These are phyloP conservation scores for Henricia sp. DNA, from an alignment of 53 echinoderm and acorn worm genomes.

Conservation along the genomic window DNA sequence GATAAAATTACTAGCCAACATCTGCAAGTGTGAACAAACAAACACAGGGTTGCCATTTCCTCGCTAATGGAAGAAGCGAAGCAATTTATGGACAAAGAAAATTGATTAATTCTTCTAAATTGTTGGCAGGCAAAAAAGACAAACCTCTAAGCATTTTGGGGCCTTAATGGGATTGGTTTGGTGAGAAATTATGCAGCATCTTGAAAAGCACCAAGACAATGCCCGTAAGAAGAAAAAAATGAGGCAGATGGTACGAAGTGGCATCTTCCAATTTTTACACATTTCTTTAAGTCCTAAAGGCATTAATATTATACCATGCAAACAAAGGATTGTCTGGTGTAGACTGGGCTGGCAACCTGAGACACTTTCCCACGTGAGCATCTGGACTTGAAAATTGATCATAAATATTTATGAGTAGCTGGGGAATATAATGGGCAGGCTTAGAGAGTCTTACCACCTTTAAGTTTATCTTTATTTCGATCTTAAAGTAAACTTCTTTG, in stretches of 20 bases:
- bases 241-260: constrained; percentile 20
- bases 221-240: neutral
- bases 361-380: neutral
- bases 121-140: neutral
- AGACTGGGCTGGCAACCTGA: neutral
- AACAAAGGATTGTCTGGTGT: constrained; percentile 32
- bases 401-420: constrained; percentile 31
- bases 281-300: neutral
- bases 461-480: too few species aligned
- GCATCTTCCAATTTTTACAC: constrained; percentile 32
- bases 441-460: too few species aligned
- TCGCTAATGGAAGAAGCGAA: constrained; percentile 19
- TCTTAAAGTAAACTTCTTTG: too few species aligned
- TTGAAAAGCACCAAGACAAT: neutral
- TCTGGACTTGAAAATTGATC: constrained; percentile 10
- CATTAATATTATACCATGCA: neutral
- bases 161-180: constrained; percentile 37
- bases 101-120: neutral
- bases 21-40: constrained; percentile 9
- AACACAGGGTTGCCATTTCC: neutral
- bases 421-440: neutral
- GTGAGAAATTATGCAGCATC: neutral
- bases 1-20: neutral
- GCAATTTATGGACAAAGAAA: constrained; percentile 9
- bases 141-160: neutral